These are phyloP conservation scores for Sciurus niger DNA, from an alignment of 2,113 vertebrate genomes.

Conservation along the genomic window DNA sequence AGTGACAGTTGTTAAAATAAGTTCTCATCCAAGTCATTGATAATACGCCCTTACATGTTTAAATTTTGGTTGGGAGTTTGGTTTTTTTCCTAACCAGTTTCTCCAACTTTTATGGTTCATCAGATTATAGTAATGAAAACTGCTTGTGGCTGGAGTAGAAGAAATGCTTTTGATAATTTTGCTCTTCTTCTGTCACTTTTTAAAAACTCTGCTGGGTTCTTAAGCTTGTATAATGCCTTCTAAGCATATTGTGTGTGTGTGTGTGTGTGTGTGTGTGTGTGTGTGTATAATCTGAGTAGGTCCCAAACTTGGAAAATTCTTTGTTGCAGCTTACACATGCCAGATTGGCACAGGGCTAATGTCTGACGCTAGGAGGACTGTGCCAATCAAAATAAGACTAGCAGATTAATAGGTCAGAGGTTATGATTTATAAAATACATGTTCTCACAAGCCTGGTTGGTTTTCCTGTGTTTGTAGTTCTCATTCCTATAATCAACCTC, in stretches of 20 bases:
- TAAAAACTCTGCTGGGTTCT: not conserved
- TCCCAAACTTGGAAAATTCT: not conserved
- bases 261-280: not conserved
- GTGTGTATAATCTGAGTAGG: not conserved
- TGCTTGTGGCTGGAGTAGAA: constrained; percentile 10
- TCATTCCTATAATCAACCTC: not conserved
- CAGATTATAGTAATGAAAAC: constrained; percentile 55
- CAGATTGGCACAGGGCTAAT: not conserved
- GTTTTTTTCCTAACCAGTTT: not conserved
- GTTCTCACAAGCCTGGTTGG: not conserved
- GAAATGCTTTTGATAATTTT: constrained; percentile 52
- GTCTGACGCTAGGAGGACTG: not conserved
- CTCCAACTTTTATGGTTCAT: constrained; percentile 15
- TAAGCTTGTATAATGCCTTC: not conserved
- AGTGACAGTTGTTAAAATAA: constrained; percentile 52
- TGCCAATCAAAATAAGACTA: not conserved
- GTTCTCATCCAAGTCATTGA: constrained; percentile 16
- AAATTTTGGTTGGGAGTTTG: not conserved
- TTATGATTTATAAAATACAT: not conserved
- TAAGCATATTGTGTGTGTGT: not conserved
- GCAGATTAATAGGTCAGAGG: not conserved
- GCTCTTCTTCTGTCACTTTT: constrained; percentile 26
- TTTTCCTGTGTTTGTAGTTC: not conserved
- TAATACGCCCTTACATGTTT: constrained; percentile 25
- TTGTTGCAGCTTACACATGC: not conserved